phyloP scores from a whole-genome alignment of 2,113 vertebrate species.

The Atrichornis clamosus region DNA sequence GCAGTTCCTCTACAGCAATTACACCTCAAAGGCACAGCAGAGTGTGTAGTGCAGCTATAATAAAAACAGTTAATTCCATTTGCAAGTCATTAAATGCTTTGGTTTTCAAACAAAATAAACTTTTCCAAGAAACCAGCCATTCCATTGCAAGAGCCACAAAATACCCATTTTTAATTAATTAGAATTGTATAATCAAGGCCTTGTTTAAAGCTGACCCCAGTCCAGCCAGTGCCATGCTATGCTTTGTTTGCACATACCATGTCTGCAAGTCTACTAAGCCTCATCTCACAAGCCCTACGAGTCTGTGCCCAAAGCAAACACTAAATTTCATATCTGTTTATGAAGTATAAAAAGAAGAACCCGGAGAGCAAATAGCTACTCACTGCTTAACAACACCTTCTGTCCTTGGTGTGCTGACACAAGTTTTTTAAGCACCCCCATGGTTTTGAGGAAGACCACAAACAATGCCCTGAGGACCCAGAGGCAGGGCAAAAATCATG shows the following conservation, averaged over 20 bases:
- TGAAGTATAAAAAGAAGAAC: not conserved
- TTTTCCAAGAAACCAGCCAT: not conserved
- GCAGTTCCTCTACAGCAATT: not conserved
- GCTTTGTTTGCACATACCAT: not conserved
- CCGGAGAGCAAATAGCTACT: not conserved
- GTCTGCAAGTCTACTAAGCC: not conserved
- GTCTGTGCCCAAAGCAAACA: not conserved
- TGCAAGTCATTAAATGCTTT: not conserved
- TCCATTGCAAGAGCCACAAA: not conserved
- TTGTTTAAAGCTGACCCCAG: not conserved
- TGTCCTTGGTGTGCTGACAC: not conserved
- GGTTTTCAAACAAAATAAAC: not conserved
- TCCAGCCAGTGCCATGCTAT: not conserved
- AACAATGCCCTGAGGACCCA: not conserved
- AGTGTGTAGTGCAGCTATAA: not conserved
- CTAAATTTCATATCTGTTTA: not conserved
- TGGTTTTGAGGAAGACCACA: not conserved
- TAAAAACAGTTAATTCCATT: not conserved
- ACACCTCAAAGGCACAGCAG: not conserved
- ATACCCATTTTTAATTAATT: not conserved
- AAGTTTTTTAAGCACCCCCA: rapidly evolving
- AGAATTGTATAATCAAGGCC: not conserved
- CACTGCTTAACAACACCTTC: not conserved
- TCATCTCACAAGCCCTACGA: rapidly evolving
- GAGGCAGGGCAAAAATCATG: not conserved